phyloP scores from a whole-genome alignment of 2,888 invertebrate genomes.

The Parnassius mnemosyne region DNA sequence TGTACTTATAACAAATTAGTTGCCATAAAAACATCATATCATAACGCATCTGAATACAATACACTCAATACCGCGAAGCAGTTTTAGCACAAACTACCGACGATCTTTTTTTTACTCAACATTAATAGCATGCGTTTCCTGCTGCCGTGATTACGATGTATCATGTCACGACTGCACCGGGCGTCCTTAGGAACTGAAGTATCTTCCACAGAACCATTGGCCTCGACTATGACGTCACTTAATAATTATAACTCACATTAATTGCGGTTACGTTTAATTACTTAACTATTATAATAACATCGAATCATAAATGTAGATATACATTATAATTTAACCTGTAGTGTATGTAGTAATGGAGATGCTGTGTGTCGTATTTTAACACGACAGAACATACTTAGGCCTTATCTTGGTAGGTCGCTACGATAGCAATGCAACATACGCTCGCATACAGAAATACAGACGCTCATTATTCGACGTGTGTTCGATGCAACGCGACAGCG shows the following conservation, averaged over 20 bases:
- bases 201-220: constrained; percentile 46
- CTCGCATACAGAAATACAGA: too few relatives aligned
- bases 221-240: constrained; percentile 61
- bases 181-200: constrained; percentile 51
- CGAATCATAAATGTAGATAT: constrained; percentile 9
- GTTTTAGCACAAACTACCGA: constrained; percentile 23
- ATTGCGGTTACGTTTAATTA: constrained; percentile 30
- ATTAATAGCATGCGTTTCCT: constrained; percentile 49
- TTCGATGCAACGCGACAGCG: too few relatives aligned
- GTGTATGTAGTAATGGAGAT: too few relatives aligned
- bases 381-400: too few relatives aligned
- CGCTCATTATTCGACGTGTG: too few relatives aligned
- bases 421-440: too few relatives aligned
- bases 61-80: constrained; percentile 43
- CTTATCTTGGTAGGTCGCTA: too few relatives aligned
- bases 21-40: too few relatives aligned
- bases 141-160: constrained; percentile 45
- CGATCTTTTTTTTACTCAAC: constrained; percentile 13
- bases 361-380: too few relatives aligned
- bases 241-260: constrained; percentile 39
- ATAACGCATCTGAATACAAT: neutral
- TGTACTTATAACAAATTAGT: too few relatives aligned
- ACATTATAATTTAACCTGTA: too few relatives aligned
- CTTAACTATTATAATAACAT: constrained; percentile 21
- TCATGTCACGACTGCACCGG: constrained; percentile 56